Conservation (phyloP, 2,888 invertebrate genomes). For the Aquatica leii region DNA sequence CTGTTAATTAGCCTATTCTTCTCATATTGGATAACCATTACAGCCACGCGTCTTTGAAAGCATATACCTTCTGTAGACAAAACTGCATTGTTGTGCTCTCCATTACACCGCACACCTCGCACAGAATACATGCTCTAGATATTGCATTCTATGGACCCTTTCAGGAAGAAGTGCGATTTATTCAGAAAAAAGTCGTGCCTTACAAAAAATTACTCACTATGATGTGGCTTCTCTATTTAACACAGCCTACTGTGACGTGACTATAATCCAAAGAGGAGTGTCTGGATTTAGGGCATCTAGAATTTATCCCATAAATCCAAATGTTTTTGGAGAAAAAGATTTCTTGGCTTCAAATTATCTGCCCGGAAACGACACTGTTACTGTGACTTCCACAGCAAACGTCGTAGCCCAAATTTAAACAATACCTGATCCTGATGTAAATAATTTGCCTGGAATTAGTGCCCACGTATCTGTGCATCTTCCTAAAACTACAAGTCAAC, state of each 20-base stretch:
- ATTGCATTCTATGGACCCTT: neutral
- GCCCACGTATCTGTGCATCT: too few relatives aligned
- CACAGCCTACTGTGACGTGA: neutral
- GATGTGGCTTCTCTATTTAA: neutral
- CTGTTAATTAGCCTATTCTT: neutral
- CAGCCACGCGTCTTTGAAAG: neutral
- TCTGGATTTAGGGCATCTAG: neutral
- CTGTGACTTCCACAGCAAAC: too few relatives aligned
- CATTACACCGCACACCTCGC: neutral
- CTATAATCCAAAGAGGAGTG: neutral
- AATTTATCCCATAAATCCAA: neutral
- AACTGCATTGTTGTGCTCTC: neutral
- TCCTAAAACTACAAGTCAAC: too few relatives aligned
- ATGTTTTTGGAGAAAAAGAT: neutral
- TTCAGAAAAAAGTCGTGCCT: neutral
- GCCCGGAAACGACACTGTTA: too few relatives aligned
- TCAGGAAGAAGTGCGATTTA: too few relatives aligned
- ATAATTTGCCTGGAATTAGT: too few relatives aligned
- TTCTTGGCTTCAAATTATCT: too few relatives aligned
- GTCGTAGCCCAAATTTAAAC: too few relatives aligned
- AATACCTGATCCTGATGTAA: too few relatives aligned
- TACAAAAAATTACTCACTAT: constrained; percentile 1
- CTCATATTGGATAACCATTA: neutral
- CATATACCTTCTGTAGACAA: neutral
- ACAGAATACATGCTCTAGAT: neutral